Evolutionary conservation across 1,140 invertebrate genomes (phyloP), one percentile per base, ranked within the genome.

Genomic region (Gerris buenoi): DNA sequence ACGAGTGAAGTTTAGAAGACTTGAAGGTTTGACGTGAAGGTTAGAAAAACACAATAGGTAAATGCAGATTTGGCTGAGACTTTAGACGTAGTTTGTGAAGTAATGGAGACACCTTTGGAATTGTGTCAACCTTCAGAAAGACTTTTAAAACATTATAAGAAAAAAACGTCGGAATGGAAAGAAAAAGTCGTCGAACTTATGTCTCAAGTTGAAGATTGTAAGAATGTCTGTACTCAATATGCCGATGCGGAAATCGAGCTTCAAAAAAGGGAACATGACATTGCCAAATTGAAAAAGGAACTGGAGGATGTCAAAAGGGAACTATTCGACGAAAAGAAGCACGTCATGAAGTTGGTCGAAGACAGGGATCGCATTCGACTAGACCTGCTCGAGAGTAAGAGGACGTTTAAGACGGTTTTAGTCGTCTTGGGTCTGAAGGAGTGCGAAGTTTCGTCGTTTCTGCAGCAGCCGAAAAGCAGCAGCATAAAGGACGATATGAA

Each of bases 241-340:
- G 65, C 64, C 25, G 64, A 65, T 22, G 63, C 60, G 15, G 68
- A 68, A 57, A 33, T 61, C 13, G 27, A 63, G 27, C 25, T 58
- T n/a, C 28, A 65, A 10, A 63, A 59, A 65, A 60, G 27, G 2
- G 23, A 62, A 14, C 1, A 23, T 28, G 67, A 70, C 25, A 65
- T 68, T 0, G 62, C 57, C 2, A 64, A 29, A 1, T 67, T 71
- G 14, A 68, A 67, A 23, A 25, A 68, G 57, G 23, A 63, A 1
- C 14, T 71, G 3, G 69, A 68, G 63, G 69, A 70, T 15, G 62
- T 70, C 3, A 67, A 69, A 59, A 59, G 63, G 18, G 68, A 63
- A 27, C 56, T 72, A 1, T 69, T 68, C 27, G 64, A 68, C 28
- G 71, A 72, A 67, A 61, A 68, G 29, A 68, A 69, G 25, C 68